Evolutionary conservation across 2,797 vertebrate species (phyloP), one percentile per base, ranked within the genome.

Genomic region (Tenualosa ilisha): DNA sequence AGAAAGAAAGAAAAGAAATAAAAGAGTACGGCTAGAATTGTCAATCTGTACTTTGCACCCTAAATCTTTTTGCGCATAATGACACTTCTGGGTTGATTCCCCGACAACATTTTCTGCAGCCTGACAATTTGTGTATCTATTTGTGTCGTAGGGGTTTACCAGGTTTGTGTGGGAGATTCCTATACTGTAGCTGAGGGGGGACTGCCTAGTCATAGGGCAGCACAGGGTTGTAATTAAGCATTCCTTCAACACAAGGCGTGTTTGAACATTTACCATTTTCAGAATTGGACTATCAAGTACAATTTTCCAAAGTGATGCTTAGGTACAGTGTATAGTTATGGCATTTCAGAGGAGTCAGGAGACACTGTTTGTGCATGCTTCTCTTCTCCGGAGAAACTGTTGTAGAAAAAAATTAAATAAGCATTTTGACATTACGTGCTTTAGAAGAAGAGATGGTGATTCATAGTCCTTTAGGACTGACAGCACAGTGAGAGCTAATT

Each of bases 281-380:
- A 87, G 90, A 95, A 94, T 94, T 94, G 94, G 91, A 93, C 86
- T 20, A 96, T 96, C 93, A 95, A 93, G 92, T 93, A 88, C 90
- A 95, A 96, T 96, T 95, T 95, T 94, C 92, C 84, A 94, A 95
- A 96, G 90, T 92, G 91, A 91, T 93, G 92, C 92, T 91, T 94
- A 92, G 83, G 63, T 84, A 87, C 43, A 59, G 85, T 84, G 89
- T 88, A 86, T 86, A 90, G 88, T 92, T 89, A 89, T 88, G 86
- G 89, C 87, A 91, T 91, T 94, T 90, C 92, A 94, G 94, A 91
- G 89, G 86, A 83, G 91, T 91, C 92, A 88, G 91, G 89, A 92
- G 89, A 89, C 85, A 91, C 93, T 94, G 91, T 94, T 95, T 91
- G 88, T 91, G 88, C 91, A 88, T 81, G 88, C 82, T 88, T 86